Percentiles rank a stretch among this genome's conserved stretches.
Evolutionary conservation across 2,797 vertebrate species (phyloP).

Genomic region (Peromyscus aztecus): DNA sequence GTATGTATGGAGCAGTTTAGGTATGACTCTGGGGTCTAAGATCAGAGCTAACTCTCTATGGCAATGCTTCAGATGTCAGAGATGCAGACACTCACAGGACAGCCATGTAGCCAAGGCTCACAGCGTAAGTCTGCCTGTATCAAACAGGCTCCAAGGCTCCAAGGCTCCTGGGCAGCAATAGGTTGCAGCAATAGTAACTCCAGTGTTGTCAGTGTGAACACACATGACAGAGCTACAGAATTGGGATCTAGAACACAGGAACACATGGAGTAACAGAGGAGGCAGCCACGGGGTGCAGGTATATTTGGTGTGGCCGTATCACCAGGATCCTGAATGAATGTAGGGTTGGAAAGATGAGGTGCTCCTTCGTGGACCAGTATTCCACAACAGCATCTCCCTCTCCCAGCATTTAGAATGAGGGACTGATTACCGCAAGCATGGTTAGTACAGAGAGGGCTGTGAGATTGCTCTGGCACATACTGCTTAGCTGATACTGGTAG

Average conservation of each 20-base stretch:
- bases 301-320: neutral
- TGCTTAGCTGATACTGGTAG: neutral
- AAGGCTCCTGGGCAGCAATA: neutral
- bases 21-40: neutral
- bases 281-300: neutral
- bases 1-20: neutral
- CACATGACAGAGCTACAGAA: neutral
- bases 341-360: neutral
- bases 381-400: neutral
- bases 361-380: rapidly evolving
- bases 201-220: neutral
- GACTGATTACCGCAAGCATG: neutral
- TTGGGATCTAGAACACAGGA: neutral
- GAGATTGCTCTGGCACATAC: rapidly evolving
- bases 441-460: neutral
- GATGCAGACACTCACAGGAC: neutral
- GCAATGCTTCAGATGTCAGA: neutral
- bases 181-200: neutral
- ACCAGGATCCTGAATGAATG: too few species aligned
- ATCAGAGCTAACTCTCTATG: neutral
- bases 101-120: neutral
- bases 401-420: neutral
- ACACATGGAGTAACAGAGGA: neutral
- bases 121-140: neutral
- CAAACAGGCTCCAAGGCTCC: neutral